phyloP scores from a whole-genome alignment of 2,113 vertebrate species.

The Callopanchax toddi region DNA sequence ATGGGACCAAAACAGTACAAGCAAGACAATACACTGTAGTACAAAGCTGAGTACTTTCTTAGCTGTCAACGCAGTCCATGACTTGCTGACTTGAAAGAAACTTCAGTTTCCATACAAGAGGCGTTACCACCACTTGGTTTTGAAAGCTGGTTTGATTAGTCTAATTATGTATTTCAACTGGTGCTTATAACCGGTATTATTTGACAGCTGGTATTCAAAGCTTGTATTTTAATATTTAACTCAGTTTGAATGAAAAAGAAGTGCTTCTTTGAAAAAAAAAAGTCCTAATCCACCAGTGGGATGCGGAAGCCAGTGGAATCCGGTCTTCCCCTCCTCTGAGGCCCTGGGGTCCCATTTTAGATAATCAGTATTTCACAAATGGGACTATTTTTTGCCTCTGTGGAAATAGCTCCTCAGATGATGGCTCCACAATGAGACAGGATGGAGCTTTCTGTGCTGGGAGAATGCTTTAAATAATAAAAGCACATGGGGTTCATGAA shows the following conservation, averaged over 20 bases:
- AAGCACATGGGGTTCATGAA: conserved; percentile 76
- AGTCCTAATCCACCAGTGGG: conserved; percentile 52
- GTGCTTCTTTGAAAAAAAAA: conserved; percentile 8
- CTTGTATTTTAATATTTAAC: conserved; percentile 44
- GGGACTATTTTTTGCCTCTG: conserved; percentile 68
- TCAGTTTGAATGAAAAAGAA: conserved; percentile 20
- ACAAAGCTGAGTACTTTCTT: too few relatives aligned
- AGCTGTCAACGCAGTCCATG: too few relatives aligned
- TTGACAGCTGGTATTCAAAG: conserved; percentile 39
- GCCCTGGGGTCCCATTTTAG: conserved; percentile 65
- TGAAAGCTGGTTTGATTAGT: conserved; percentile 53
- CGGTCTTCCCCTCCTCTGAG: conserved; percentile 46
- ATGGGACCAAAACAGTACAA: conserved; percentile 40
- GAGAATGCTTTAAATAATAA: conserved; percentile 78
- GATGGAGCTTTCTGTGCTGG: conserved; percentile 65
- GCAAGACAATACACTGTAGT: conserved; percentile 14
- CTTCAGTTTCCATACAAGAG: too few relatives aligned
- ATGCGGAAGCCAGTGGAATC: conserved; percentile 57
- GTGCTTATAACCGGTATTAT: conserved; percentile 34
- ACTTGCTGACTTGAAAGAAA: too few relatives aligned
- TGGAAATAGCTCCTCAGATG: conserved; percentile 68
- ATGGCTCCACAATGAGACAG: conserved; percentile 70
- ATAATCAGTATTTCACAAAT: conserved; percentile 76
- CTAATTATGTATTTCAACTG: conserved; percentile 59
- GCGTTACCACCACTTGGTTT: conserved; percentile 48